Percentiles rank a stretch among this genome's conserved stretches.
phyloP scores from a whole-genome alignment of 2,797 vertebrate species.

The Intellagama lesueurii region DNA sequence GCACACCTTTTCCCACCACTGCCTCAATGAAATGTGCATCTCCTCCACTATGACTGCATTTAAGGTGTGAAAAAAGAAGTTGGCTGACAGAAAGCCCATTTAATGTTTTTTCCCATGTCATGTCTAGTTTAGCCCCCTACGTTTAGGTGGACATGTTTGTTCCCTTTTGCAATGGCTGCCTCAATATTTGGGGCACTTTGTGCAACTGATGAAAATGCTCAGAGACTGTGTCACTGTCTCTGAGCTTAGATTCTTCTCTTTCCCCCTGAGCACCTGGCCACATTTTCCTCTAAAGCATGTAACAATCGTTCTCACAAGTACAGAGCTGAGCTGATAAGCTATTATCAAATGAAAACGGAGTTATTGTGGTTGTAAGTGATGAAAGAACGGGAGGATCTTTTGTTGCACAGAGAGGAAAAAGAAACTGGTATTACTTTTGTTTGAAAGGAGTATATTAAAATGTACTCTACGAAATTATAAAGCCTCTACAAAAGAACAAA shows the following conservation, averaged over 20 bases:
- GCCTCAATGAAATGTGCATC: background rate
- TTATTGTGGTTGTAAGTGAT: slow-evolving; percentile 6
- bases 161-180: background rate
- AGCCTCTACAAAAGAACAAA: slow-evolving; percentile 19
- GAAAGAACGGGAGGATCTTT: background rate
- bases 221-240: background rate
- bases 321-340: slow-evolving; percentile 41
- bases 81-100: too few species aligned
- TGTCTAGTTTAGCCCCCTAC: background rate
- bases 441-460: slow-evolving; percentile 25
- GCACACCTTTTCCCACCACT: too few species aligned
- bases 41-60: background rate
- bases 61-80: background rate
- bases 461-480: background rate
- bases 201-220: background rate
- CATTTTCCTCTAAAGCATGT: background rate
- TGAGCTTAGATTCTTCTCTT: slow-evolving; percentile 14
- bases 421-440: slow-evolving; percentile 15
- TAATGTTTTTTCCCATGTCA: too few species aligned
- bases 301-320: slow-evolving; percentile 7
- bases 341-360: slow-evolving; percentile 1
- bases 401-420: slow-evolving; percentile 28
- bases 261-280: background rate
- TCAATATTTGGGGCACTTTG: background rate
- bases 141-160: background rate